A percentile compares a stretch with the other conserved stretches of the same genome.
phyloP scores from a whole-genome alignment of 2,797 vertebrate genomes.

The Myripristis jacobus region DNA sequence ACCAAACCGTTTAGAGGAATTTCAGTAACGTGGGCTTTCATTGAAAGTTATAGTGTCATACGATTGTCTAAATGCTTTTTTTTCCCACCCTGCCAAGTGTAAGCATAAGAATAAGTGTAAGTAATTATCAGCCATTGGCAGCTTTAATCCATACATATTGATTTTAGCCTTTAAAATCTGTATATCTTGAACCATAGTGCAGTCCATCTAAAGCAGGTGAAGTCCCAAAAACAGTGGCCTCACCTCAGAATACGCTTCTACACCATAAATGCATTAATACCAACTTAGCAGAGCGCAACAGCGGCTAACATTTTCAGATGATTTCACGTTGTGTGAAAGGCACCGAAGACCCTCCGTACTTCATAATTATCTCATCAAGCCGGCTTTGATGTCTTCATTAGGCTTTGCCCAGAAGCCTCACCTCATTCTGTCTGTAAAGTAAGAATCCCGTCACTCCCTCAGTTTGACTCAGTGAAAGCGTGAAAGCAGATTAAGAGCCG shows the following conservation, averaged over 20 bases:
- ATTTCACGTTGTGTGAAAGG: constrained; percentile 53
- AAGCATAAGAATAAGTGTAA: too few relatives aligned
- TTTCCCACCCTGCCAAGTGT: constrained; percentile 15
- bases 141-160: neutral
- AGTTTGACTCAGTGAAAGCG: constrained; percentile 79
- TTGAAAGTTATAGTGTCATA: neutral
- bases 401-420: constrained; percentile 75
- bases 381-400: constrained; percentile 77
- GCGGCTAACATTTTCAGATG: constrained; percentile 51
- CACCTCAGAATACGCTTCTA: constrained; percentile 17
- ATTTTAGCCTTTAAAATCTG: neutral
- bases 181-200: neutral
- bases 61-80: neutral
- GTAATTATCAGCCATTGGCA: neutral
- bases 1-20: neutral
- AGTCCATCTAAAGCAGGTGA: neutral
- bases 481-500: constrained; percentile 84
- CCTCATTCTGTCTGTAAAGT: constrained; percentile 78
- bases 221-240: neutral
- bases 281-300: constrained; percentile 21
- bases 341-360: constrained; percentile 37
- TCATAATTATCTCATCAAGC: constrained; percentile 77
- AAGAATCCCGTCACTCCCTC: constrained; percentile 76
- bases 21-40: too few relatives aligned
- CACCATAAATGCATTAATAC: constrained; percentile 30